phyloP scores from a whole-genome alignment of 2,113 vertebrate species.

The Reinhardtius hippoglossoides region DNA sequence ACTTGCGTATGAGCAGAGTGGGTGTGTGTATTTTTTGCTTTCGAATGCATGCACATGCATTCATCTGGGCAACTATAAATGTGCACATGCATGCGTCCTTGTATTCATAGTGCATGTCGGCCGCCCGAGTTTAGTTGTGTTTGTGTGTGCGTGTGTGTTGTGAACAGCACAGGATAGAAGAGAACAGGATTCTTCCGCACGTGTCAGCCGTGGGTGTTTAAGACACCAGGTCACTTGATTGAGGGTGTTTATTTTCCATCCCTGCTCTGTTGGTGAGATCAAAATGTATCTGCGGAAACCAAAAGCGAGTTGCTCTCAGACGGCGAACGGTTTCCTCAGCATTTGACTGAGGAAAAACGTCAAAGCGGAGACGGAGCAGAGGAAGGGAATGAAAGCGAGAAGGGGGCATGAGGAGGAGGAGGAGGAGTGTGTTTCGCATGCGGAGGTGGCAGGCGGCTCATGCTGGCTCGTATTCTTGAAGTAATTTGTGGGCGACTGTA shows the following conservation, averaged over 20 bases:
- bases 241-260: conserved; percentile 50
- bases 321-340: conserved; percentile 32
- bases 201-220: conserved; percentile 55
- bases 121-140: neutral
- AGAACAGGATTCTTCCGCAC: conserved; percentile 49
- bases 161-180: neutral
- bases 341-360: conserved; percentile 38
- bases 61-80: neutral
- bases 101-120: neutral
- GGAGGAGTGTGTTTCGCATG: conserved; percentile 59
- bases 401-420: conserved; percentile 59
- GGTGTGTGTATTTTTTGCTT: conserved; percentile 32
- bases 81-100: neutral
- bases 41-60: conserved; percentile 11
- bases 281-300: conserved; percentile 39
- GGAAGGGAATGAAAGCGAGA: conserved; percentile 42
- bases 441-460: conserved; percentile 66
- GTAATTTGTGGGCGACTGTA: conserved; percentile 74
- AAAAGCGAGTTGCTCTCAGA: conserved; percentile 42
- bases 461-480: conserved; percentile 66
- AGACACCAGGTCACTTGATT: conserved; percentile 34
- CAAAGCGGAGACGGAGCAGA: conserved; percentile 44
- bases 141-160: neutral
- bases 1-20: conserved; percentile 19
- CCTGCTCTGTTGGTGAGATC: conserved; percentile 42